Percentiles rank a stretch among this genome's conserved stretches.
phyloP scores from a whole-genome alignment of 2,797 vertebrate species.

The Perodicticus potto region DNA sequence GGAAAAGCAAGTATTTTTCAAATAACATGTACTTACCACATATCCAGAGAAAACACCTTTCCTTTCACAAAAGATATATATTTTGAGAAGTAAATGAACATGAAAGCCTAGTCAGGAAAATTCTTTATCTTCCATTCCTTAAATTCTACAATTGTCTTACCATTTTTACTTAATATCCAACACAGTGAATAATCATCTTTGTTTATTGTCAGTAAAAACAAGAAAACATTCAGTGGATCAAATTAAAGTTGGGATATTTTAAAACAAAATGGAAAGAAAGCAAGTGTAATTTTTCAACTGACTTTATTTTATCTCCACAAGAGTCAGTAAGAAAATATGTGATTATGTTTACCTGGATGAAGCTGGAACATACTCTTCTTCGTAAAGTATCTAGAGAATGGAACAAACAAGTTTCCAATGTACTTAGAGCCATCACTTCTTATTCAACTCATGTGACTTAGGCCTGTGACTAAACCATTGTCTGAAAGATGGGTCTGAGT shows the following conservation, averaged over 20 bases:
- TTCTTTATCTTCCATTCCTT: background rate
- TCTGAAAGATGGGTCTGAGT: background rate
- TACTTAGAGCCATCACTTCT: background rate
- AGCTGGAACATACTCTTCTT: no score
- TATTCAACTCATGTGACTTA: background rate
- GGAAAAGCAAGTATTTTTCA: background rate
- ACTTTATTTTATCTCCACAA: background rate
- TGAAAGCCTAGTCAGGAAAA: background rate
- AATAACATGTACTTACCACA: background rate
- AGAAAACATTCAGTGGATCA: background rate
- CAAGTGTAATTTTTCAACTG: background rate
- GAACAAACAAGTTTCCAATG: no score
- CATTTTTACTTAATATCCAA: background rate
- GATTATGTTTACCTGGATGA: background rate
- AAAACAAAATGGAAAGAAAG: background rate
- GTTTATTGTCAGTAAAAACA: background rate
- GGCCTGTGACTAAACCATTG: background rate
- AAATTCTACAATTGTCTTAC: background rate
- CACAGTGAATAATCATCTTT: background rate
- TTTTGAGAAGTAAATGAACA: background rate
- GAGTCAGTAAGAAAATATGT: background rate
- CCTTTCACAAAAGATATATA: background rate
- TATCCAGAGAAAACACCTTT: background rate
- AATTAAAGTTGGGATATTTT: background rate
- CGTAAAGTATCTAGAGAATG: no score